Evolutionary conservation across 2,113 vertebrate species (phyloP), one percentile per base, ranked within the genome.

Genomic region (Pollimyrus isidori): DNA sequence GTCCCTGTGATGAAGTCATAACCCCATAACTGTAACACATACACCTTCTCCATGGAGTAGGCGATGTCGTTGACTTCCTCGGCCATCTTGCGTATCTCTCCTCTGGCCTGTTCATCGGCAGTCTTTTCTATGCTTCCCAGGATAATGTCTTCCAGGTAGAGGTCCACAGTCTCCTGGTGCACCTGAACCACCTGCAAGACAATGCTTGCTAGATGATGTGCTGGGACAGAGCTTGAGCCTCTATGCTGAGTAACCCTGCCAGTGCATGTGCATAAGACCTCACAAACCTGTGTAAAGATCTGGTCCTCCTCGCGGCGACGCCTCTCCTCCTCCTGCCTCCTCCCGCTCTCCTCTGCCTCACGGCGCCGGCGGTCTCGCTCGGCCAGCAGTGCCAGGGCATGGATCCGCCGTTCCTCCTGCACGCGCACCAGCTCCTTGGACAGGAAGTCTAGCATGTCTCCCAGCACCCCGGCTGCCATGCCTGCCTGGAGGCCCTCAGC

Each of bases 141-240:
- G 89, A 99, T 97, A 85, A 98, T 86, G 87, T 98, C 97, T 93
- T 99, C 97, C 87, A 99, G 94, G 89, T 98, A 99, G 85, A 97
- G 95, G 90, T 98, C 96, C n/a, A 99, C 93, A 1, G 96, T 97
- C 86, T 96, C 96, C 92, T 98, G 96, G 90, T 98, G 97, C 89
- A 99, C 93, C 91, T 96, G 95, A 90, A 98, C 93, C 91, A 99
- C 96, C 98, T 99, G 91, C 45, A 90, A 91, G 90, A 90, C 89
- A 87, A 89, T 35, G 88, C 23, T 56, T 52, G 26, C 48, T 48
- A 88, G 49, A 42, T 76, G 50, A 23, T 65, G 23, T 65, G 35
- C 87, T 48, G 30, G 87, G 53, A 39, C 35, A 11, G 48, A 7
- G 13, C 46, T 35, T 53, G 49, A 52, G n/a, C 48, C 11, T 30